Conservation (phyloP, 1,140 invertebrate genomes). For the Neuroterus valhalla region DNA sequence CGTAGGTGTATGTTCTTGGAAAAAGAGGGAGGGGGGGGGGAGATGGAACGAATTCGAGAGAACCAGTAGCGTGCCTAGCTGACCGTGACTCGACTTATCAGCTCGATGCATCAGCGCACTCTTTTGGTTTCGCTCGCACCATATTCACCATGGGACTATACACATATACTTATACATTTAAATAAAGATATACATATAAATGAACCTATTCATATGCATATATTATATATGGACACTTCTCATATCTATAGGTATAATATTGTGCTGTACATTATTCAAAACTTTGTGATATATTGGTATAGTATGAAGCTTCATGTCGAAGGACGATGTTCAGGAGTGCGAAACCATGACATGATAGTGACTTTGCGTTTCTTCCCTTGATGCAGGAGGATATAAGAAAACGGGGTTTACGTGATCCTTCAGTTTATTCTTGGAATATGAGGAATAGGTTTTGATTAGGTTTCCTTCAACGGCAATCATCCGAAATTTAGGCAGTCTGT, state of each 20-base stretch:
- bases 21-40: conserved; percentile 36
- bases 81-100: conserved; percentile 55
- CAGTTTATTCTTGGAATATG: too few relatives aligned
- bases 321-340: not conserved
- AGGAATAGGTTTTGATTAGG: too few relatives aligned
- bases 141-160: not conserved
- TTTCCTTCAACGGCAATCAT: too few relatives aligned
- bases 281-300: not conserved
- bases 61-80: conserved; percentile 56
- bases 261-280: not conserved
- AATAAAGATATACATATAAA: not conserved
- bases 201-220: too few relatives aligned
- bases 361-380: conserved; percentile 45
- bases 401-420: not conserved
- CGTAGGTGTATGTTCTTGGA: not conserved
- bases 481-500: too few relatives aligned
- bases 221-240: too few relatives aligned
- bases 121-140: conserved; percentile 50
- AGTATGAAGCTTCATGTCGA: not conserved
- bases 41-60: conserved; percentile 56
- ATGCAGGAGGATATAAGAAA: not conserved
- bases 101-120: conserved; percentile 44
- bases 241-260: not conserved
- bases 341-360: conserved; percentile 41
- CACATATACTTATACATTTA: not conserved